Base-by-base conservation (phyloP, 2,888 invertebrate genomes). In the Apodemia arnacis region DNA sequence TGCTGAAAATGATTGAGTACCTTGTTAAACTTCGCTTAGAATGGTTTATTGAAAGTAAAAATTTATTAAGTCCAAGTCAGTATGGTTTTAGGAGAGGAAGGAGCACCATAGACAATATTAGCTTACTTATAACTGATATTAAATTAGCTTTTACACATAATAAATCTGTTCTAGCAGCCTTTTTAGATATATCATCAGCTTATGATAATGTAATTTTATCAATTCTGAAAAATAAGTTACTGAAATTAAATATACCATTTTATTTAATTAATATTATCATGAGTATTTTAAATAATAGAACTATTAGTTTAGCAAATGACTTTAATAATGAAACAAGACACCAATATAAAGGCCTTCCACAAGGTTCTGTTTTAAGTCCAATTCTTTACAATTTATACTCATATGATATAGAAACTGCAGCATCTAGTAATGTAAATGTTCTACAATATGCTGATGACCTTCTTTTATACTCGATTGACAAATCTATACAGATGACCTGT, bases 361-460 rank as follows among this genome's bases (percentile, higher is more conserved):
- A 90, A 49, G 91, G 90, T 7, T 91, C 89, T 21, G 92, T 92
- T 7, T 81, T 90, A 10, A 87, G 87, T 24, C 91, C 91, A 18
- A 38, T 90, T 1, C 34, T 90, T 10, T 92, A 84, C 54, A 87
- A 69, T 27, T 31, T 92, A 0, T 91, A 87, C 27, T 88, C 88
- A 1, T 73, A 38, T 59, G 85, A 89, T 18, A 44, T 89, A 1
- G 81, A 90, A 4, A 8, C 18, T 5, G 69, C 77, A 1, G 54
- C 87, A 0, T 27, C 73, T 4, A 70, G 44, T 34, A 74, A 38
- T 34, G 84, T 79, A 31, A 73, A 87, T 1, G 69, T 90, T 11
- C 31, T 91, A 0, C 89, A 91, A 49, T 92, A 91, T 66, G 90
- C 91, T 1, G 90, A 91, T 70, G 87, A 89, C 41, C 41, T 90